Conservation (phyloP, 2,888 invertebrate genomes). For the Dorcus hopei region DNA sequence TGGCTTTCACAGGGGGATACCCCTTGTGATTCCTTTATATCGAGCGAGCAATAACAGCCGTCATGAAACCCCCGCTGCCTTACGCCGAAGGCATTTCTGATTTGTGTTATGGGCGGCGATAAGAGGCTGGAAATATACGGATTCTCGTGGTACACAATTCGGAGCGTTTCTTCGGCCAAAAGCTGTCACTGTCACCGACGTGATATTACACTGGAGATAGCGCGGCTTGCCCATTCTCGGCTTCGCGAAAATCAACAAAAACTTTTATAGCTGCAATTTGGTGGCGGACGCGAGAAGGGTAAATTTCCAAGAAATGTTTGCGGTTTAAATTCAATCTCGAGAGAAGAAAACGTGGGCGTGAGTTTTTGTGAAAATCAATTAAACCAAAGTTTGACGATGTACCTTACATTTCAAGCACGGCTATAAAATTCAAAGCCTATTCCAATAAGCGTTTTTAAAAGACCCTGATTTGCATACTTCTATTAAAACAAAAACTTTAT, state of each 20-base stretch:
- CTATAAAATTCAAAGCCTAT: background rate
- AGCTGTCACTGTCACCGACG: conserved; percentile 1
- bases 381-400: too few species aligned
- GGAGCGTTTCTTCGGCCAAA: too few species aligned
- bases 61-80: conserved; percentile 25
- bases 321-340: too few species aligned
- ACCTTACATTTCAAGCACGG: too few species aligned
- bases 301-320: too few species aligned
- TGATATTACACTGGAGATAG: background rate
- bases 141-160: background rate
- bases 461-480: background rate
- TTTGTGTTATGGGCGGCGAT: conserved; percentile 35
- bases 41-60: conserved; percentile 14
- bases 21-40: conserved; percentile 1
- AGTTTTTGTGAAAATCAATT: too few species aligned
- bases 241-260: too few species aligned
- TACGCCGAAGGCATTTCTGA: conserved; percentile 35
- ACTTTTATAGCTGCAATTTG: too few species aligned
- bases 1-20: conserved; percentile 8
- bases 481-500: conserved; percentile 1
- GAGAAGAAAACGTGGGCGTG: too few species aligned
- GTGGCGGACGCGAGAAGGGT: too few species aligned
- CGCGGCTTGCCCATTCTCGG: background rate
- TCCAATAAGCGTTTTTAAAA: background rate
- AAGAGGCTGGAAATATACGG: conserved; percentile 23